Percentiles rank a stretch among this genome's conserved stretches.
These are phyloP conservation scores for Alaudala cheleensis DNA, from an alignment of 2,113 vertebrate species.

Conservation along the genomic window DNA sequence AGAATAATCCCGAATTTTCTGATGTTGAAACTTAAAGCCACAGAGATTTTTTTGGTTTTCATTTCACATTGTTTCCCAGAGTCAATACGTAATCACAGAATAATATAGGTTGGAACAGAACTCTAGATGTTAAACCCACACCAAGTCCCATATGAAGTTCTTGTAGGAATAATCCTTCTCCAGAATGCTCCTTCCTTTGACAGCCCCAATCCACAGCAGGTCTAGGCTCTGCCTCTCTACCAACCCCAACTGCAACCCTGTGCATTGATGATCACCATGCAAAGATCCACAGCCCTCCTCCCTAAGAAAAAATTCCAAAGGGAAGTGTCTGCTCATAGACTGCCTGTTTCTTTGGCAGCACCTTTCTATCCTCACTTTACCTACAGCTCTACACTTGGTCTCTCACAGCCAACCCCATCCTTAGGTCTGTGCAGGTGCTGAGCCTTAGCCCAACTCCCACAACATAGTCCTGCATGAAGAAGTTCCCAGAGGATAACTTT, in stretches of 20 bases:
- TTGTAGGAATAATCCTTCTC: not conserved
- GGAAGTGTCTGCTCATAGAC: not conserved
- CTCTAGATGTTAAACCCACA: not conserved
- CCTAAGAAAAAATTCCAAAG: not conserved
- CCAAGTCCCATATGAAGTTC: not conserved
- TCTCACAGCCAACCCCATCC: not conserved
- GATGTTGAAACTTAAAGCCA: constrained; percentile 20
- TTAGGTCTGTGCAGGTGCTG: not conserved
- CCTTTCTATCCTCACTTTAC: not conserved
- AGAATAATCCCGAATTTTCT: constrained; percentile 17
- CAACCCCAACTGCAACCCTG: not conserved
- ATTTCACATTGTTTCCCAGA: constrained; percentile 25
- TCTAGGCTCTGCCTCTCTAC: not conserved
- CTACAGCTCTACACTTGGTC: not conserved
- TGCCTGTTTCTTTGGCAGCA: not conserved
- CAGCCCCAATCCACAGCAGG: not conserved
- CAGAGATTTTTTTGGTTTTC: not conserved
- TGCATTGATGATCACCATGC: not conserved
- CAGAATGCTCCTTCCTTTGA: not conserved
- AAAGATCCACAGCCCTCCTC: not conserved
- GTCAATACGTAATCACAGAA: not conserved
- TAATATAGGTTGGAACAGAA: not conserved
- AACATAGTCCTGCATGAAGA: not conserved
- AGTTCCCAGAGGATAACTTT: not conserved
- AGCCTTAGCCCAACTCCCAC: not conserved